phyloP scores from a whole-genome alignment of 2,888 invertebrate genomes.

The Drosophila neutralis region DNA sequence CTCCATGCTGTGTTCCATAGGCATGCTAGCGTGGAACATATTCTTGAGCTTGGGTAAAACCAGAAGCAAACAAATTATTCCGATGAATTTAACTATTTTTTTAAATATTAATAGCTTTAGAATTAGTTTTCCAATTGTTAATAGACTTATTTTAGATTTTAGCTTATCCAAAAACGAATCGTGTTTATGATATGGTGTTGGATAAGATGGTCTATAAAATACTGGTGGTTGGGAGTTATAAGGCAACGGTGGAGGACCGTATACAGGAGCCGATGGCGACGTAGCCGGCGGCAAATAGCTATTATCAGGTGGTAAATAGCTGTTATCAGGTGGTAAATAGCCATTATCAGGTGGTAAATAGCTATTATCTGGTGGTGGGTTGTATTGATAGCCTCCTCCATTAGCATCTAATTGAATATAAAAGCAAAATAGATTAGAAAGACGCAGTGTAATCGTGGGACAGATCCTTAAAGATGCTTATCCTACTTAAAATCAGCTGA shows the following conservation, averaged over 20 bases:
- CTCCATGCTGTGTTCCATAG: slow-evolving; percentile 47
- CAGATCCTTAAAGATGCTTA: neutral
- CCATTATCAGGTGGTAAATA: slow-evolving; percentile 66
- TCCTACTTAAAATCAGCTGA: neutral
- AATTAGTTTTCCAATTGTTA: slow-evolving; percentile 90
- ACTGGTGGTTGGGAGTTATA: slow-evolving; percentile 85
- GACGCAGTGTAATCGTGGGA: neutral
- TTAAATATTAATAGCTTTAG: slow-evolving; percentile 92
- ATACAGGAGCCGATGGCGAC: slow-evolving; percentile 83
- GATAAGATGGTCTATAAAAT: slow-evolving; percentile 67
- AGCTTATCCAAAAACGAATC: slow-evolving; percentile 87
- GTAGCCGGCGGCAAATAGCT: slow-evolving; percentile 63
- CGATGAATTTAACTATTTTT: slow-evolving; percentile 92
- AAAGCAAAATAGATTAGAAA: neutral
- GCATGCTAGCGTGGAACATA: slow-evolving; percentile 64
- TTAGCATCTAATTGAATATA: slow-evolving; percentile 37
- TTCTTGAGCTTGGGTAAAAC: slow-evolving; percentile 89
- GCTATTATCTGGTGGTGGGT: slow-evolving; percentile 57
- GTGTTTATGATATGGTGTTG: slow-evolving; percentile 70
- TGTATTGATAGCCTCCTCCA: slow-evolving; percentile 70
- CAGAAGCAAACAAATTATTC: slow-evolving; percentile 90
- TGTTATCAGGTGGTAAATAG: slow-evolving; percentile 65
- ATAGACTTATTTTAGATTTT: slow-evolving; percentile 89
- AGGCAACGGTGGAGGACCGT: slow-evolving; percentile 85
- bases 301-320: slow-evolving; percentile 65